Evolutionary conservation across 1,140 invertebrate genomes (phyloP), one percentile per base, ranked within the genome.

Genomic region (Micrasema minimum): DNA sequence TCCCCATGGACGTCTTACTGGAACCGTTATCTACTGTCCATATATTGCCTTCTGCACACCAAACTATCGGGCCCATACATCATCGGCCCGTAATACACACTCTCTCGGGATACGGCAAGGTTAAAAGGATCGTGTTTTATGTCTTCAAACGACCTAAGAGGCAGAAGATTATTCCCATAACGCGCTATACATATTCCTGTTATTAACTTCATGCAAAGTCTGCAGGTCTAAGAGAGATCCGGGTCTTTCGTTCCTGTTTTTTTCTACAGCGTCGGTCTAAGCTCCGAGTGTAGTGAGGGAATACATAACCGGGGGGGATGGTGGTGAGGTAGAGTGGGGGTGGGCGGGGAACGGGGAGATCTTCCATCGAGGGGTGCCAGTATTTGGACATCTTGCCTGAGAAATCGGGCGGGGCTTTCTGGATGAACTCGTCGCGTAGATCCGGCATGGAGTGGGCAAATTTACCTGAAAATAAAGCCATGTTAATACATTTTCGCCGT

Each of bases 381-480:
- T 75, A 75, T 51, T 75, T 75, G 5, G 74, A 75, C 74, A 75
- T 75, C 66, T 75, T 72, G 45, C 74, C 74, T 3, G 69, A 66
- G 68, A 66, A 75, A 20, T 75, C 70, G n/a, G 51, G 18, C 5
- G 74, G 74, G 12, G 66, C 70, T 43, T 75, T 75, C 51, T 75
- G 66, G 9, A 75, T 75, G 53, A 72, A 75, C 43, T 75, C 74
- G 16, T 75, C 74, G 4, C 74, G 50, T n/a, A 88, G 78, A 69
- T 88, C 87, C 66, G 86, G 84, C 81, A 88, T 83, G 3, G 86
- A 87, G 50, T 87, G 85, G 1, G 86, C 72, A 72, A 80, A 83
- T 79, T 88, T 87, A 22, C 80, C 85, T 86, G 75, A 80, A 81
- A 69, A 45, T n/a, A 46, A 74, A n/a, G 26, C 26, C 26, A 31